Conservation (phyloP, 2,797 vertebrate genomes). For the Oreonectes daqikongensis region DNA sequence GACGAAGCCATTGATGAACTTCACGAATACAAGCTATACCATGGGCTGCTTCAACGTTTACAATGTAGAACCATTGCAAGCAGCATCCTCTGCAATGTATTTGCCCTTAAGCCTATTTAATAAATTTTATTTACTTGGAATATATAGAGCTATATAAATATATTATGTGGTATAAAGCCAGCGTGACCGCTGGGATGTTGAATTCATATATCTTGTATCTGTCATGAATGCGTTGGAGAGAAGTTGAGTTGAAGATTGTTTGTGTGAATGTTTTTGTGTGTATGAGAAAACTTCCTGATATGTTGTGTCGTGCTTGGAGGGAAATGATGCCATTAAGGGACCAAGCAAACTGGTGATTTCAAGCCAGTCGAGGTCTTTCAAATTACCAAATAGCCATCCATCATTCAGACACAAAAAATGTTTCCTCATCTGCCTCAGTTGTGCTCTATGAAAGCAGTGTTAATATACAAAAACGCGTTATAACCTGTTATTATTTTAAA, state of each 20-base stretch:
- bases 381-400: slow-evolving; percentile 71
- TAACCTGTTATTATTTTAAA: neutral
- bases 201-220: slow-evolving; percentile 75
- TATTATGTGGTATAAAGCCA: slow-evolving; percentile 80
- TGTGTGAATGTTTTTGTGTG: slow-evolving; percentile 44
- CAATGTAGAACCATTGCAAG: slow-evolving; percentile 73
- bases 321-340: slow-evolving; percentile 76
- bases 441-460: slow-evolving; percentile 31
- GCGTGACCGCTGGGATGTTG: slow-evolving; percentile 78
- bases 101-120: slow-evolving; percentile 75
- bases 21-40: slow-evolving; percentile 61
- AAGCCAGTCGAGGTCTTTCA: slow-evolving; percentile 68
- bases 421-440: slow-evolving; percentile 8
- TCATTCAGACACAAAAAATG: neutral
- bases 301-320: slow-evolving; percentile 54
- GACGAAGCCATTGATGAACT: slow-evolving; percentile 61
- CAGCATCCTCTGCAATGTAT: slow-evolving; percentile 73
- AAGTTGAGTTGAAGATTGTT: slow-evolving; percentile 63
- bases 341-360: slow-evolving; percentile 77
- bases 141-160: slow-evolving; percentile 77
- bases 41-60: slow-evolving; percentile 81
- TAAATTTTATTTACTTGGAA: slow-evolving; percentile 79
- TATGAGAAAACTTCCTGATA: slow-evolving; percentile 70
- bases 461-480: slow-evolving; percentile 8
- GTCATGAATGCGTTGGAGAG: slow-evolving; percentile 66